A percentile compares a stretch with the other conserved stretches of the same genome.
These are phyloP conservation scores for Brachycybe producta DNA, from an alignment of 2,888 invertebrate genomes.

Conservation along the genomic window DNA sequence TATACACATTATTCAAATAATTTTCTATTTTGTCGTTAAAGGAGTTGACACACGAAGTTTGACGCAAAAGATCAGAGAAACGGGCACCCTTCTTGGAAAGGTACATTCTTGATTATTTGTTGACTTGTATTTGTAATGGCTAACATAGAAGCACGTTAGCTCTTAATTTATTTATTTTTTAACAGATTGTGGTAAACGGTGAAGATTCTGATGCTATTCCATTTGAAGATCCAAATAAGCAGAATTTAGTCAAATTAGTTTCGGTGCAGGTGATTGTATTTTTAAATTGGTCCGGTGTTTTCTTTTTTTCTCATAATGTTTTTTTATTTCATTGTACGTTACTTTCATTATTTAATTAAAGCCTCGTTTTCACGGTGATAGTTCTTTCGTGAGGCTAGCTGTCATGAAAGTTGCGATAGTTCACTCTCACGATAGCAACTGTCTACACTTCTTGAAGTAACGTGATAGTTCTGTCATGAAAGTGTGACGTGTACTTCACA, in stretches of 20 bases:
- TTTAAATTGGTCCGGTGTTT: slow-evolving; percentile 8
- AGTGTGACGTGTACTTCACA: too few relatives aligned
- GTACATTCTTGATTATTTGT: slow-evolving; percentile 25
- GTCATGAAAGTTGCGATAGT: too few relatives aligned
- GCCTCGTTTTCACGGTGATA: too few relatives aligned
- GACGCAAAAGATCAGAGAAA: slow-evolving; percentile 78
- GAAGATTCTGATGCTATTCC: slow-evolving; percentile 29
- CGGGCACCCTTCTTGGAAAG: slow-evolving; percentile 68
- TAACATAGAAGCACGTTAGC: too few relatives aligned
- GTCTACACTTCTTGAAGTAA: too few relatives aligned
- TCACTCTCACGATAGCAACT: too few relatives aligned
- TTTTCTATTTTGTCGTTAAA: slow-evolving; percentile 19
- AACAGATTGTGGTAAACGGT: slow-evolving; percentile 39
- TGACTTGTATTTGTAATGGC: slow-evolving; percentile 7
- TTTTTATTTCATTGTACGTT: too few relatives aligned
- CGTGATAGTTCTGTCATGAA: too few relatives aligned
- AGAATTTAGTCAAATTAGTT: slow-evolving; percentile 84
- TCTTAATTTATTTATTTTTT: slow-evolving; percentile 8
- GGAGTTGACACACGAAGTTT: slow-evolving; percentile 87
- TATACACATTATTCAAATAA: neutral
- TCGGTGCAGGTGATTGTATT: slow-evolving; percentile 52
- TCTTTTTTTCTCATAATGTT: slow-evolving; percentile 15
- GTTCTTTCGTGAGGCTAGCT: too few relatives aligned
- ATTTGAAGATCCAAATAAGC: slow-evolving; percentile 66
- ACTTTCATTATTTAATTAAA: too few relatives aligned